Evolutionary conservation across 2,888 invertebrate genomes (phyloP), one percentile per base, ranked within the genome.

Genomic region (Cetonia aurata): DNA sequence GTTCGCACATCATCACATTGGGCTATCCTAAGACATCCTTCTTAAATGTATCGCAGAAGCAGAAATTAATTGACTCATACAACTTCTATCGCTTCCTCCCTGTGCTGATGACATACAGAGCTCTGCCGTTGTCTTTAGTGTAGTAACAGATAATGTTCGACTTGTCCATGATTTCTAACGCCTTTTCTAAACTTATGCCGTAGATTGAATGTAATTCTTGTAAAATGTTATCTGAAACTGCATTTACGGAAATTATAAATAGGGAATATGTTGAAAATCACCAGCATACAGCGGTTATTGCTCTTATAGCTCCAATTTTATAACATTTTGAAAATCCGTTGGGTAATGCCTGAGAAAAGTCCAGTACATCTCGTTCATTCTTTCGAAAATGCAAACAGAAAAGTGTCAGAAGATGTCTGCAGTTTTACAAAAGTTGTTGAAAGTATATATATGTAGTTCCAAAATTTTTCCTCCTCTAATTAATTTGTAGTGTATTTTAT

Each of bases 21-120:
- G 84, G 85, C 37, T 83, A 81, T 57, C 86, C 86, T 55, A 93
- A 80, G 25, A 93, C 91, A 72, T 86, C 81, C 44, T 80, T 80
- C 57, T 85, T 85, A 75, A 92, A 93, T 0, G 88, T 87, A n/a
- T 79, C 83, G 76, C 93, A 93, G 8, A 88, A 86, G 73, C 93
- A 93, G 79, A 87, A 93, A 79, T 92, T 93, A 8, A 91, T 83
- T 25, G 86, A 82, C 0, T 90, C 89, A 76, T 91, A 90, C 33
- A 93, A 80, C 60, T 88, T 88, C 73, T 90, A 89, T 65, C 87
- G 86, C n/a, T 87, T 85, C 53, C 86, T 85, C 4, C 86, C 86
- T 66, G 86, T 86, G 6, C 88, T 87, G 3, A 92, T 85, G 86
- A 91, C 91, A 50, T 89, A 85, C 15, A 92, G 79, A 77, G 82